Evolutionary conservation across 2,888 invertebrate species (phyloP).

Genomic region (Tribolium freemani): DNA sequence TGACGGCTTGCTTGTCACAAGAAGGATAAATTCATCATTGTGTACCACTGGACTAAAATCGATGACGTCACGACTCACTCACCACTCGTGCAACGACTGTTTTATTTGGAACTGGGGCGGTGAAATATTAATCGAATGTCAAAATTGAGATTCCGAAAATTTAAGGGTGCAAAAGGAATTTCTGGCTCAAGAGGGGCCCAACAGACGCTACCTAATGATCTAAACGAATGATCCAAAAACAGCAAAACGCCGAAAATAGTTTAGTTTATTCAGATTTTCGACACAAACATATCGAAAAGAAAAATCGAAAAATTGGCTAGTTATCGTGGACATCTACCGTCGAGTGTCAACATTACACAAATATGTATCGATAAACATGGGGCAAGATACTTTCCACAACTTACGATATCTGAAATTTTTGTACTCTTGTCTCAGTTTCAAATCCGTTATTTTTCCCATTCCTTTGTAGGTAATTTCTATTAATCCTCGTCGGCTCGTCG

Average conservation of each 20-base stretch:
- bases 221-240: background rate
- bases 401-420: too few species aligned
- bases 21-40: conserved; percentile 58
- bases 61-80: conserved; percentile 54
- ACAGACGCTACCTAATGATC: background rate
- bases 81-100: conserved; percentile 51
- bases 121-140: conserved; percentile 60
- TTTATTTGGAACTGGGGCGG: conserved; percentile 54
- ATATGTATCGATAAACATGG: too few species aligned
- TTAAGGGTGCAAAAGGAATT: conserved; percentile 47
- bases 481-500: background rate
- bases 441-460: background rate
- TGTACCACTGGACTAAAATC: conserved; percentile 40
- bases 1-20: conserved; percentile 60
- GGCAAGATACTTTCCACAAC: too few species aligned
- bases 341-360: too few species aligned
- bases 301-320: too few species aligned
- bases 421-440: too few species aligned
- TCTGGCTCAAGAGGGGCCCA: background rate
- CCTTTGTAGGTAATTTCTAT: background rate
- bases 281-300: too few species aligned
- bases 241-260: background rate
- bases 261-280: too few species aligned
- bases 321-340: too few species aligned
- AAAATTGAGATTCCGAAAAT: conserved; percentile 54